These are phyloP conservation scores for Mesochorus sp. DNA, from an alignment of 2,888 invertebrate species.

Conservation along the genomic window DNA sequence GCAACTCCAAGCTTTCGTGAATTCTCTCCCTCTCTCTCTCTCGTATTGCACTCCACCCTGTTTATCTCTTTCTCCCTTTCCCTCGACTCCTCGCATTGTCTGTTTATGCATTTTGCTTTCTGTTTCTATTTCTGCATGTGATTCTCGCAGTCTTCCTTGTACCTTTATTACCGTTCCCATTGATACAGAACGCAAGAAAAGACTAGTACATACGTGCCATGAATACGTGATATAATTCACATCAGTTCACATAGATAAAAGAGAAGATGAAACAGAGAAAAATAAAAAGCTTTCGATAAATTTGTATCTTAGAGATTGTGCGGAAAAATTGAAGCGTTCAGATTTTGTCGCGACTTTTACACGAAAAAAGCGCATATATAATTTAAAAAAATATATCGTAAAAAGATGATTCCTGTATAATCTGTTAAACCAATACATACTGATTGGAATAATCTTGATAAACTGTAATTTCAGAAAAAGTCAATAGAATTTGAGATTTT, in stretches of 20 bases:
- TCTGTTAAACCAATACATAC: too few species aligned
- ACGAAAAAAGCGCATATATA: too few species aligned
- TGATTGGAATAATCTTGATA: too few species aligned
- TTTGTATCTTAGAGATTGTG: too few species aligned
- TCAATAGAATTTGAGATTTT: neutral
- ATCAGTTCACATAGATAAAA: conserved; percentile 6
- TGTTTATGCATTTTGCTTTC: conserved; percentile 11
- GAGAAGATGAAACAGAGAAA: neutral
- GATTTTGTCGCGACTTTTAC: too few species aligned
- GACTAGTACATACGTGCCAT: conserved; percentile 24
- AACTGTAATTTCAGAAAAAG: too few species aligned
- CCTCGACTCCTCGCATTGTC: neutral
- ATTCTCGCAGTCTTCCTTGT: conserved; percentile 6
- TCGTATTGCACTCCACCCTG: neutral
- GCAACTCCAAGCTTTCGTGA: conserved; percentile 30
- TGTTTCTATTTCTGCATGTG: conserved; percentile 5
- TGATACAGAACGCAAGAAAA: neutral
- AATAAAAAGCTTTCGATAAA: neutral
- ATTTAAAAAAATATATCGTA: too few species aligned
- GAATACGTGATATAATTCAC: conserved; percentile 28
- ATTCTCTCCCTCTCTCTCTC: conserved; percentile 1
- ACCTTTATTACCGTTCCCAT: neutral
- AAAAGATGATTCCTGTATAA: too few species aligned
- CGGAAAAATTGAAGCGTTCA: too few species aligned
- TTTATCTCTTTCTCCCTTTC: neutral